These are phyloP conservation scores for Triops cancriformis DNA, from an alignment of 1,140 invertebrate species.

Conservation along the genomic window DNA sequence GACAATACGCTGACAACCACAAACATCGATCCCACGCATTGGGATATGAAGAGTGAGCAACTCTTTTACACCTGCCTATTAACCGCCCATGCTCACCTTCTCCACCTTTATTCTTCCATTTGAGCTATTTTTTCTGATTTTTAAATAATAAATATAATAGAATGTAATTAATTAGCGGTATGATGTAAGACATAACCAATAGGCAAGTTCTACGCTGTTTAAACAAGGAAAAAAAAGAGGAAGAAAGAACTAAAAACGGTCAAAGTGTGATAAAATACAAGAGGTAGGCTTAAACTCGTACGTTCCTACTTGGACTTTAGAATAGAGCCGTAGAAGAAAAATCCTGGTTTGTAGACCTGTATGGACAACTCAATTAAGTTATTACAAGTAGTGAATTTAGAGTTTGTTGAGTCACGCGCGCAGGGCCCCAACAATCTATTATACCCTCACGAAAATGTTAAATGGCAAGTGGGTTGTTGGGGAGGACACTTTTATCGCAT, in stretches of 20 bases:
- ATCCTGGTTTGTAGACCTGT: neutral
- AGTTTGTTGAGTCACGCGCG: conserved; percentile 5
- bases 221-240: too few relatives aligned
- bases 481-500: neutral
- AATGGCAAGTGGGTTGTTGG: conserved; percentile 7
- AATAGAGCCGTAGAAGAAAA: neutral
- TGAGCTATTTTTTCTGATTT: neutral
- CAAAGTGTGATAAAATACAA: too few relatives aligned
- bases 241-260: too few relatives aligned
- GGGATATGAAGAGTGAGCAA: neutral
- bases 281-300: too few relatives aligned
- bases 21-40: conserved; percentile 6
- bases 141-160: too few relatives aligned
- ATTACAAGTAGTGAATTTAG: neutral
- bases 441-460: neutral
- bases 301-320: too few relatives aligned
- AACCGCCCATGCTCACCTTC: neutral
- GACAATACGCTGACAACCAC: conserved; percentile 10
- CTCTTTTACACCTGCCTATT: conserved; percentile 6
- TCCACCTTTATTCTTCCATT: neutral
- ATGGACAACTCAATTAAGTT: conserved; percentile 1
- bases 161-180: too few relatives aligned
- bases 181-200: too few relatives aligned
- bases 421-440: neutral
- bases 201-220: too few relatives aligned